Evolutionary conservation across 2,113 vertebrate genomes (phyloP).

Genomic region (Ifrita kowaldi): DNA sequence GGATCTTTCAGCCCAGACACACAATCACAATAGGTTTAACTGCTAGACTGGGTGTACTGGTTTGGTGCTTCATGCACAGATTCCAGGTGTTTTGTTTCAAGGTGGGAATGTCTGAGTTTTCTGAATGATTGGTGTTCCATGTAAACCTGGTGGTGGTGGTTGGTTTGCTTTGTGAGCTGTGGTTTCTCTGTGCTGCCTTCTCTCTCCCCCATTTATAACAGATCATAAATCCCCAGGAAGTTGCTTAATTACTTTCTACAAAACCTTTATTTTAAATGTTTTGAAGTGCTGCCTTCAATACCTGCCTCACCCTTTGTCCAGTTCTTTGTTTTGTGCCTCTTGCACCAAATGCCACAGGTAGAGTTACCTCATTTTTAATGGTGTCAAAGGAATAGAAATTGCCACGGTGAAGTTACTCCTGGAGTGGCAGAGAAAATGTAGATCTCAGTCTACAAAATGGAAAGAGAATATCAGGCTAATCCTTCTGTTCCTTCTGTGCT

Average conservation of each 20-base stretch:
- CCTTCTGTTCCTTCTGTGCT: not conserved
- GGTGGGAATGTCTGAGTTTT: not conserved
- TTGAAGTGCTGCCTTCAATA: not conserved
- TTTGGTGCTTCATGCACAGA: not conserved
- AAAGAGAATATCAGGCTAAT: not conserved
- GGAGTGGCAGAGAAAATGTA: not conserved
- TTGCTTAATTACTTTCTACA: not conserved
- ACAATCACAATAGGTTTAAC: not conserved
- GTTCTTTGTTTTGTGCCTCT: not conserved
- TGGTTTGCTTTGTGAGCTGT: not conserved
- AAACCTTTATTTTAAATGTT: not conserved
- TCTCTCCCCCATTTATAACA: not conserved
- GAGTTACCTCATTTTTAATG: not conserved
- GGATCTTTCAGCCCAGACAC: not conserved
- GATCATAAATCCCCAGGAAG: not conserved
- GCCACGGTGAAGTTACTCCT: not conserved
- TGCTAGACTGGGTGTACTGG: not conserved
- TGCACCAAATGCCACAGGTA: not conserved
- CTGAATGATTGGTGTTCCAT: not conserved
- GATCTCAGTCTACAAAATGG: not conserved
- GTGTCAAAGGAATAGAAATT: not conserved
- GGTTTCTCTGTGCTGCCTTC: not conserved
- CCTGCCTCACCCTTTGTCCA: not conserved
- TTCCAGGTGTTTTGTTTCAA: not conserved
- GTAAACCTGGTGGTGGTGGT: not conserved